Conservation (phyloP, 2,113 vertebrate genomes). For the Ovis canadensis region DNA sequence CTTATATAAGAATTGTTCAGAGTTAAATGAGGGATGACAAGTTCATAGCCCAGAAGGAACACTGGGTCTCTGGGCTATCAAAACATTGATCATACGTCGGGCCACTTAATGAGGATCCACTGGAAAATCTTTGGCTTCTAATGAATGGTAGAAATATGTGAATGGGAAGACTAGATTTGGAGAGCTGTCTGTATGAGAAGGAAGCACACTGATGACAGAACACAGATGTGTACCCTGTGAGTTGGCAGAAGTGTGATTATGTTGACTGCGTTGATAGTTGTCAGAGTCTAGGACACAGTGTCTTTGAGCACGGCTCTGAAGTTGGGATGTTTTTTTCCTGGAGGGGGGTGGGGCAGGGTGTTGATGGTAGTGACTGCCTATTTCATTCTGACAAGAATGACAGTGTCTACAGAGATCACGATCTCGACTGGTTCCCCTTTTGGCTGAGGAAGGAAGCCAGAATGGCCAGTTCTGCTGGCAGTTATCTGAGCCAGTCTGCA, state of each 20-base stretch:
- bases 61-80: constrained; percentile 23
- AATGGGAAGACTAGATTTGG: constrained; percentile 18
- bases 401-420: not conserved
- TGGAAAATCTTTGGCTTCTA: constrained; percentile 33
- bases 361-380: not conserved
- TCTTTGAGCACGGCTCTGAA: constrained; percentile 23
- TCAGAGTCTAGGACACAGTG: not conserved
- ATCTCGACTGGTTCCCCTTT: not conserved
- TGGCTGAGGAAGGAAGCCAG: constrained; percentile 32
- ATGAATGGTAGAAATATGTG: not conserved
- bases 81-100: not conserved
- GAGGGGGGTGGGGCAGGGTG: not conserved
- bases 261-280: constrained; percentile 7
- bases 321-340: not conserved
- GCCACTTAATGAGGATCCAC: constrained; percentile 9
- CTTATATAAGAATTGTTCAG: constrained; percentile 21
- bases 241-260: constrained; percentile 13
- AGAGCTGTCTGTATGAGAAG: constrained; percentile 10
- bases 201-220: constrained; percentile 14
- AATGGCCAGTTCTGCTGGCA: not conserved
- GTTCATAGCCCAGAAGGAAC: constrained; percentile 40
- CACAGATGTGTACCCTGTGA: not conserved
- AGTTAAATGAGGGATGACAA: constrained; percentile 25
- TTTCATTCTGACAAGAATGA: not conserved
- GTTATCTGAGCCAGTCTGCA: constrained; percentile 49